Percentiles rank a stretch among this genome's conserved stretches.
These are phyloP conservation scores for Lichenostomus cassidix DNA, from an alignment of 2,113 vertebrate genomes.

Conservation along the genomic window DNA sequence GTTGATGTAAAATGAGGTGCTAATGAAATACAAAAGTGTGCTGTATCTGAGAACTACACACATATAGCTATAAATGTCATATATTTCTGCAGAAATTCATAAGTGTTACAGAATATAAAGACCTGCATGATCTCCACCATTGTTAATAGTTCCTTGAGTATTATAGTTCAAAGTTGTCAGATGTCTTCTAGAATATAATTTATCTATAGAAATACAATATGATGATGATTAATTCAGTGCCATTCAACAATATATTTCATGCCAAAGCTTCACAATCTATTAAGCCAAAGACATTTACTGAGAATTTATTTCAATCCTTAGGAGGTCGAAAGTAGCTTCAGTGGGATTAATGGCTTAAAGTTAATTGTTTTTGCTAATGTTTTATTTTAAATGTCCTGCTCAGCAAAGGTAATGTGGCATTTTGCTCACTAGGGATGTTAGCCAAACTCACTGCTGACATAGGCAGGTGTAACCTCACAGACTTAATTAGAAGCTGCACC, in stretches of 20 bases:
- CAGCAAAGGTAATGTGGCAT: conserved; percentile 73
- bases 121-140: background rate
- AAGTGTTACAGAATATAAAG: background rate
- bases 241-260: conserved; percentile 59
- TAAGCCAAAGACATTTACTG: conserved; percentile 70
- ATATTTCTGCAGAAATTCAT: background rate
- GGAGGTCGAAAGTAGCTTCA: conserved; percentile 67
- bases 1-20: background rate
- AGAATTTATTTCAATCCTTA: conserved; percentile 72
- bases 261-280: conserved; percentile 51
- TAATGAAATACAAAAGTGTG: background rate
- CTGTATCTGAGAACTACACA: background rate
- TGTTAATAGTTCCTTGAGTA: background rate
- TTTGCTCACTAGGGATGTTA: conserved; percentile 58
- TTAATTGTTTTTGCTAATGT: conserved; percentile 80
- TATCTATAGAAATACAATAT: conserved; percentile 47
- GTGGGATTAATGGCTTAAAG: conserved; percentile 72
- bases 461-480: background rate
- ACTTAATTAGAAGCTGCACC: conserved; percentile 9
- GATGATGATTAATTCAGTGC: conserved; percentile 52
- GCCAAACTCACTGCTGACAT: conserved; percentile 41
- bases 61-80: background rate
- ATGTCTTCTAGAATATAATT: conserved; percentile 27
- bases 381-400: conserved; percentile 77
- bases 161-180: conserved; percentile 18